Evolutionary conservation across 2,113 vertebrate genomes (phyloP), one percentile per base, ranked within the genome.

Genomic region (Anthoscopus minutus): DNA sequence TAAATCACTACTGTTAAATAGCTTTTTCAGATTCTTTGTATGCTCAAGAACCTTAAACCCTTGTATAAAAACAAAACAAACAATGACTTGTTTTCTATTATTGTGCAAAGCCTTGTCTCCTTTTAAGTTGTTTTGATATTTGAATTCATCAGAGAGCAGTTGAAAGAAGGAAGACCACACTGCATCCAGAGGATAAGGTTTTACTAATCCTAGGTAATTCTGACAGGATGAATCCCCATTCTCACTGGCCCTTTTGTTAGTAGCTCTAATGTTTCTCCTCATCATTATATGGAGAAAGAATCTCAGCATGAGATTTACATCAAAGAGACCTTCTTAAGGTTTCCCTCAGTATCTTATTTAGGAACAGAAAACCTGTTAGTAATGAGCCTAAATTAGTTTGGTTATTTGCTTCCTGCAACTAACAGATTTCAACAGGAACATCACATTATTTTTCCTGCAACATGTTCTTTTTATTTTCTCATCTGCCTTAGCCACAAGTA

Each of bases 151-250:
- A 69, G 76, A 83, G 27, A 42, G 20, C 18, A 45, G 51, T 62
- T 78, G 42, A 93, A 95, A 92, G 81, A 71, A 67, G 44, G 79
- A 56, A 61, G 74, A 57, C 76, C 37, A 76, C 60, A 50, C 30
- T 86, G 18, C 54, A 89, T 71, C 38, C 79, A 72, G 66, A 84
- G 70, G 81, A 48, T 30, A 50, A 48, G 35, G 42, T 48, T 89
- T 87, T 71, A 64, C 84, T 96, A 95, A 97, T 96, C 93, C 86
- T 37, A 35, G 40, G 50, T 57, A 86, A 78, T 92, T 93, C 56
- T 72, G 60, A n/a, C 66, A 72, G 48, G 35, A 78, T 86, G 80
- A 94, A 97, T 92, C 79, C 73, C 53, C 56, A 28, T 89, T 96
- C 54, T 88, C 31, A 24, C 30, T 71, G 53, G 16, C 23, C 22